Evolutionary conservation across 2,888 invertebrate species (phyloP), one percentile per base, ranked within the genome.

Genomic region (Thereva nobilitata): DNA sequence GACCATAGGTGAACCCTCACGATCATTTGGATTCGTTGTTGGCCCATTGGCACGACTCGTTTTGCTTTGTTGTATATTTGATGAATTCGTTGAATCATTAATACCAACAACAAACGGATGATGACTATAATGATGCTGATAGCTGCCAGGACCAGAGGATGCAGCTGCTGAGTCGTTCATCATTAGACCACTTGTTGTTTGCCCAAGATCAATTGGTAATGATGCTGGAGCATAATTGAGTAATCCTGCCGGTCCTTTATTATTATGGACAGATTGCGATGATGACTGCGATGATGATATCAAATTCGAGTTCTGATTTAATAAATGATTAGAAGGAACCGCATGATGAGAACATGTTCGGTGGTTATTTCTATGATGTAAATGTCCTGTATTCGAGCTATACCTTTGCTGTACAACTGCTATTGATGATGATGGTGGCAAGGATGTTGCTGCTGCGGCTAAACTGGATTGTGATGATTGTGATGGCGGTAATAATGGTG

Each of bases 1-100:
- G 76, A 93, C 89, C 91, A 94, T 91, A 73, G 91, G 90, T 76
- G 90, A 89, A 77, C 89, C 89, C 74, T 89, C 89, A 72, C 86
- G 80, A 73, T 85, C 85, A 75, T 82, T 67, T 75, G 76, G 49
- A 59, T 66, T 70, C 53, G 67, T 40, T 64, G 70, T 64, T 76
- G 78, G 44, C 53, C 68, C 42, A 66, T 64, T 69, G 53, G 66
- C 52, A 10, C 69, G 67, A 34, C 55, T 61, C 8, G 66, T 38
- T 45, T 69, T 69, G 49, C 35, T 44, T 38, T 44, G 57, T 23
- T 50, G 57, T 4, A 55, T 38, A 61, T 66, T 67, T 42, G 44
- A 47, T 66, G 49, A 59, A 57, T 52, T 40, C 49, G 64, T 42
- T 49, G 65, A 8, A 23, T 69, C 66, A 34, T 35, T 61, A 68